Conservation (phyloP, 92 coral and sea anemone genomes). For the Palythoa grandis region DNA sequence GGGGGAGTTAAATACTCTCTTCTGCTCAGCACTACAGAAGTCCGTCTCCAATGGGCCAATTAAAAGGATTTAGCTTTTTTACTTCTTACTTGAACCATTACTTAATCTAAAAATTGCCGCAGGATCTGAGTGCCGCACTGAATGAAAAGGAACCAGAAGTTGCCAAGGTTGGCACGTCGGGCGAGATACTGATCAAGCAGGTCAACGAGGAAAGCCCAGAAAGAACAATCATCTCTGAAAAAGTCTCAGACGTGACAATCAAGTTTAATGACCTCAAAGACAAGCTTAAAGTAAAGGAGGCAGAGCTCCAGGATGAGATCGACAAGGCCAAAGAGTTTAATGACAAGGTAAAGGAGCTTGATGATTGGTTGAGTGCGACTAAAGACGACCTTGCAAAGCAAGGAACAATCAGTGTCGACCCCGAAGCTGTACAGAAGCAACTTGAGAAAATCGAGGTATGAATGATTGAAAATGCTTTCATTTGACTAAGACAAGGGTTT, state of each 20-base stretch:
- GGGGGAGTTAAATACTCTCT: too few relatives aligned
- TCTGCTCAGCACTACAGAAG: too few relatives aligned
- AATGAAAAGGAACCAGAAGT: constrained; percentile 80
- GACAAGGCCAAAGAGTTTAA: constrained; percentile 80
- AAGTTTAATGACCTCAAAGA: constrained; percentile 83
- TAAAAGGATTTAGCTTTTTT: too few relatives aligned
- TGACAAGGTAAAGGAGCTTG: constrained; percentile 80
- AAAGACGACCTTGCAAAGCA: constrained; percentile 67
- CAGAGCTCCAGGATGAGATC: constrained; percentile 78
- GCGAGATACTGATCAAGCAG: constrained; percentile 73
- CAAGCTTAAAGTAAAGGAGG: constrained; percentile 79
- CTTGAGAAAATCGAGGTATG: constrained; percentile 76
- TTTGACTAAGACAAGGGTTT: background rate
- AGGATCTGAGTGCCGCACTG: constrained; percentile 74
- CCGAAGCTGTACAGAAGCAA: constrained; percentile 80
- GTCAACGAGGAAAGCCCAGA: constrained; percentile 92
- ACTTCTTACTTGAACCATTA: too few relatives aligned
- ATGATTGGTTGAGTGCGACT: constrained; percentile 75
- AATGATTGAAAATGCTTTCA: background rate
- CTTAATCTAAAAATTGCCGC: background rate
- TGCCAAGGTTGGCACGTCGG: constrained; percentile 81
- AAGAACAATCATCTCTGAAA: constrained; percentile 73
- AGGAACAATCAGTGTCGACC: constrained; percentile 83
- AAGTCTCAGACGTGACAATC: constrained; percentile 78
- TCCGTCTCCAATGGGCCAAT: too few relatives aligned